A percentile compares a stretch with the other conserved stretches of the same genome.
Conservation (phyloP, 2,888 invertebrate genomes). For the Orthonychiurus folsomi region DNA sequence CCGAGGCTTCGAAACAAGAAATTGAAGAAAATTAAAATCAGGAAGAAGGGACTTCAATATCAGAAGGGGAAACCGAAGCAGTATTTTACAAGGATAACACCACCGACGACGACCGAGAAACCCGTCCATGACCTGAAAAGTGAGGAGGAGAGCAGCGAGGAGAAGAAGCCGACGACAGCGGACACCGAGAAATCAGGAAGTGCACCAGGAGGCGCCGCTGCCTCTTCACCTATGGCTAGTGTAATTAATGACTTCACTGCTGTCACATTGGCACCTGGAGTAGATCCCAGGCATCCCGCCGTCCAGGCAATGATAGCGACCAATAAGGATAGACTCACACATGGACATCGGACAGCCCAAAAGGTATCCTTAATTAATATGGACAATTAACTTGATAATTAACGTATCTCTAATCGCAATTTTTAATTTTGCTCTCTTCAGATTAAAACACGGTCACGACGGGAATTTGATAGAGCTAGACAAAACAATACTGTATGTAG, state of each 20-base stretch:
- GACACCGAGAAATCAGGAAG: not conserved
- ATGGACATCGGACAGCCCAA: too few relatives aligned
- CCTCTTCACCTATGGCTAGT: too few relatives aligned
- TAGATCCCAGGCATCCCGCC: not conserved
- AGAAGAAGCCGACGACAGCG: too few relatives aligned
- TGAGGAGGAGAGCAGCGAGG: too few relatives aligned
- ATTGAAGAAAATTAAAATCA: not conserved
- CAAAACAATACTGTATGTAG: not conserved
- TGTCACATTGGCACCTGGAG: not conserved
- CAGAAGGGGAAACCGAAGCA: not conserved
- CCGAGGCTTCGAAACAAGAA: too few relatives aligned
- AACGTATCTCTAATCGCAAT: too few relatives aligned
- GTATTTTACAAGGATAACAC: not conserved
- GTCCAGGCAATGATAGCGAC: not conserved
- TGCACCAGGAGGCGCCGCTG: not conserved
- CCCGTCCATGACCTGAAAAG: not conserved
- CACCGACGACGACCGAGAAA: not conserved
- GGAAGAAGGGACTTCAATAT: not conserved
- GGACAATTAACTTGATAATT: too few relatives aligned
- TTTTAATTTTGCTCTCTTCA: too few relatives aligned
- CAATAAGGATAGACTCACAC: not conserved
- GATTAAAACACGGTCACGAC: not conserved
- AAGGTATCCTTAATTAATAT: too few relatives aligned
- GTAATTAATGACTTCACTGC: not conserved
- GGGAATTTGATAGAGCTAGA: not conserved